These are phyloP conservation scores for Anniella stebbinsi DNA, from an alignment of 2,797 vertebrate genomes.

Conservation along the genomic window DNA sequence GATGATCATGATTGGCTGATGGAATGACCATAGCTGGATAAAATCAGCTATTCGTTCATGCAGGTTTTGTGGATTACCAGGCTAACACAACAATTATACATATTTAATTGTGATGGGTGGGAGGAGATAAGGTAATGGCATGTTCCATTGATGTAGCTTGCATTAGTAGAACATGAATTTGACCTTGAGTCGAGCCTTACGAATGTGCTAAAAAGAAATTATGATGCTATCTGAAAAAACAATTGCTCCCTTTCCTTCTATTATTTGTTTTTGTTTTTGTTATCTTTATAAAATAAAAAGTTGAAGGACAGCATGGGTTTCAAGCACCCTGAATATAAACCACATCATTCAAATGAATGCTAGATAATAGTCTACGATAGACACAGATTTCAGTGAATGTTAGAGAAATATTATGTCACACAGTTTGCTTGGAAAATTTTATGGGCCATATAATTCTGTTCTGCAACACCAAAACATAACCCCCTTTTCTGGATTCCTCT, in stretches of 20 bases:
- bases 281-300: slow-evolving; percentile 2
- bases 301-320: rapidly evolving
- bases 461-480: not conserved
- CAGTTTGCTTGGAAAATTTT: not conserved
- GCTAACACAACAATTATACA: slow-evolving; percentile 5
- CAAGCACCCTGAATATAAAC: not conserved
- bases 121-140: not conserved
- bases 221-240: not conserved
- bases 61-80: not conserved
- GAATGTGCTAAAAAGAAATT: not conserved
- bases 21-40: not conserved
- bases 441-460: not conserved
- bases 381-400: not conserved
- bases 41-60: slow-evolving; percentile 12
- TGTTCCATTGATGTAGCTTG: not conserved
- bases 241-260: rapidly evolving
- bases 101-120: not conserved
- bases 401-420: not conserved
- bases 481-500: not conserved
- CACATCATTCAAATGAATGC: not conserved
- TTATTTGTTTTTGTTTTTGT: not conserved
- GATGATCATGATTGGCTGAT: not conserved
- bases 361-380: not conserved
- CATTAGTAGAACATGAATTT: not conserved
- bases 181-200: not conserved